Conservation (phyloP, 1,140 invertebrate genomes). For the Tetramorium alpestre region DNA sequence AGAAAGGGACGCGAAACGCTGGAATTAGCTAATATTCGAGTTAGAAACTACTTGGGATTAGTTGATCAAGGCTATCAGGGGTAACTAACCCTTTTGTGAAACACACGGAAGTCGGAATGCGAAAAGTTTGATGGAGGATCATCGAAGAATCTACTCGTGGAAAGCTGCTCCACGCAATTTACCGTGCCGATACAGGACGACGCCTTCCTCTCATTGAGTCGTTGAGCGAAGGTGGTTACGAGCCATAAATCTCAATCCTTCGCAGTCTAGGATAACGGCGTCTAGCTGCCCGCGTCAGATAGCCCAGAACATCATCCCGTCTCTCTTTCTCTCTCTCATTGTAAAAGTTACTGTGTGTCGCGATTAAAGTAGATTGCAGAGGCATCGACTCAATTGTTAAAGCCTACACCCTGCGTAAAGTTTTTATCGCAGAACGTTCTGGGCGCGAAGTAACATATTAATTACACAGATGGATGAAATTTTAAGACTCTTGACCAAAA, state of each 20-base stretch:
- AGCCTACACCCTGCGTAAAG: background rate
- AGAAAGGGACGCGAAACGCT: background rate
- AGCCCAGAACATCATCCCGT: background rate
- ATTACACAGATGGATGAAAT: background rate
- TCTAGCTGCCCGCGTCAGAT: conserved; percentile 11
- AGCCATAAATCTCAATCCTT: conserved; percentile 52
- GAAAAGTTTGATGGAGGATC: conserved; percentile 38
- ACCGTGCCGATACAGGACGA: background rate
- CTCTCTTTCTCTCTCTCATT: background rate
- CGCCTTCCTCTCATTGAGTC: background rate
- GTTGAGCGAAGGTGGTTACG: conserved; percentile 32
- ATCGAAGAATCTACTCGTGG: conserved; percentile 11
- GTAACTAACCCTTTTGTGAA: conserved; percentile 20
- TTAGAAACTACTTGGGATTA: conserved; percentile 35
- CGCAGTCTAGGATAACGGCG: conserved; percentile 6
- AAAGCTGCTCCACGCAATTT: background rate
- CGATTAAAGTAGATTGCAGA: background rate
- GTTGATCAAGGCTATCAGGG: conserved; percentile 14
- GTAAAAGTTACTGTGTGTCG: conserved; percentile 12
- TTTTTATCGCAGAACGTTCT: background rate
- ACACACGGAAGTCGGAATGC: background rate
- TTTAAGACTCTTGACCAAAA: background rate
- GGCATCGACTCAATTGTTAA: background rate
- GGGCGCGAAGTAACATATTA: background rate
- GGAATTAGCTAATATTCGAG: conserved; percentile 34